A percentile compares a stretch with the other conserved stretches of the same genome.
phyloP scores from a whole-genome alignment of 2,797 vertebrate genomes.

The Chelidonichthys spinosus region DNA sequence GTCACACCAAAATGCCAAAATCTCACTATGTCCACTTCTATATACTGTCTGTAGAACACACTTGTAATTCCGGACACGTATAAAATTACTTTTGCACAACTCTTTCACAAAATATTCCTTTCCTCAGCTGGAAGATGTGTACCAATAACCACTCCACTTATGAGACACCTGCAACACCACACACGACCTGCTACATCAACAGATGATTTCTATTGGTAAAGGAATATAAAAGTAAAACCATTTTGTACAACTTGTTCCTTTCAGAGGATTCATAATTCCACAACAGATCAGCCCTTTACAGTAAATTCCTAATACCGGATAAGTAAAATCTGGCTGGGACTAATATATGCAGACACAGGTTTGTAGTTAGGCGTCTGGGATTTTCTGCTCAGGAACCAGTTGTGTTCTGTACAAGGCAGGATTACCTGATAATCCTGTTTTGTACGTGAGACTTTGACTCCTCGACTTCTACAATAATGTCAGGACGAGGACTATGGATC shows the following conservation, averaged over 20 bases:
- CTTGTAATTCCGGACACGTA: background rate
- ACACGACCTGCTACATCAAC: background rate
- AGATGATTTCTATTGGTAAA: background rate
- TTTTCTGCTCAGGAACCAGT: slow-evolving; percentile 12
- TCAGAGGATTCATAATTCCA: slow-evolving; percentile 1
- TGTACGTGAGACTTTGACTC: slow-evolving; percentile 20
- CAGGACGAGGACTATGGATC: slow-evolving; percentile 22
- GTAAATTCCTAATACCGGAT: slow-evolving; percentile 2
- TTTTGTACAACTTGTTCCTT: background rate
- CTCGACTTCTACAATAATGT: slow-evolving; percentile 23
- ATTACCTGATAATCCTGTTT: slow-evolving; percentile 18
- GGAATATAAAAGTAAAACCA: background rate
- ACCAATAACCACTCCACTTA: background rate
- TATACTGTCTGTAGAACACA: background rate
- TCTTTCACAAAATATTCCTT: background rate
- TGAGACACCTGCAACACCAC: background rate
- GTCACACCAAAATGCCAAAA: too few relatives aligned
- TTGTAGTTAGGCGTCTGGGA: background rate
- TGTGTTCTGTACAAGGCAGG: slow-evolving; percentile 14
- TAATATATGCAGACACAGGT: slow-evolving; percentile 12
- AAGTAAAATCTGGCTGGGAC: background rate
- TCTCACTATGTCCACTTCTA: too few relatives aligned
- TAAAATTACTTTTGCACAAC: background rate
- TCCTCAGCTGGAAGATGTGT: background rate
- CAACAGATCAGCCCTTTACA: background rate